Evolutionary conservation across 1,140 invertebrate genomes (phyloP).

Genomic region (Caenorhabditis brenneri): DNA sequence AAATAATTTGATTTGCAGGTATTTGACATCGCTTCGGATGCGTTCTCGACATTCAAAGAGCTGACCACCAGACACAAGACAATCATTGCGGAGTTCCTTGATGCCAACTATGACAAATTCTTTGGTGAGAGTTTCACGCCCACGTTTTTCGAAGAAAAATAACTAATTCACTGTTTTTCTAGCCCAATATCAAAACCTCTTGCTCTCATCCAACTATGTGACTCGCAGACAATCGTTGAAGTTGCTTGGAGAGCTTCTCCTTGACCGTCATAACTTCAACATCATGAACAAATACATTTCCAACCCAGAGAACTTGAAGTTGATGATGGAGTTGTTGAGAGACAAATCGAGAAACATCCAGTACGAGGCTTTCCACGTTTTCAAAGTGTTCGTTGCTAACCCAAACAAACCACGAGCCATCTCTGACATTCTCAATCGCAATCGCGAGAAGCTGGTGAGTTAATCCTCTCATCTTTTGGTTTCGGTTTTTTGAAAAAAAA

Average conservation of each 20-base stretch:
- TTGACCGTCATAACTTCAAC: slow-evolving; percentile 98
- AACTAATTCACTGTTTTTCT: not conserved
- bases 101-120: slow-evolving; percentile 97
- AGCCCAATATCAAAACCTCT: slow-evolving; percentile 88
- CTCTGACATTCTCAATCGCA: slow-evolving; percentile 93
- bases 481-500: not conserved
- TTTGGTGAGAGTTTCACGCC: slow-evolving; percentile 76
- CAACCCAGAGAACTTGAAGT: slow-evolving; percentile 96
- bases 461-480: not conserved
- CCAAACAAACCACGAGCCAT: slow-evolving; percentile 99
- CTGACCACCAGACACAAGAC: slow-evolving; percentile 97
- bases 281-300: slow-evolving; percentile 98
- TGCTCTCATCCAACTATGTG: slow-evolving; percentile 98
- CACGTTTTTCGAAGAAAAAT: not conserved
- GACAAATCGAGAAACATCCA: slow-evolving; percentile 99
- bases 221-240: slow-evolving; percentile 94
- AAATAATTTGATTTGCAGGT: slow-evolving; percentile 74
- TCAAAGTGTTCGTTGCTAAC: slow-evolving; percentile 99
- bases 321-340: slow-evolving; percentile 99
- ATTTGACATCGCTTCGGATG: slow-evolving; percentile 99
- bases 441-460: slow-evolving; percentile 94
- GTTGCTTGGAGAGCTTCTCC: slow-evolving; percentile 89
- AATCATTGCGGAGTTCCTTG: slow-evolving; percentile 95
- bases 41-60: slow-evolving; percentile 99
- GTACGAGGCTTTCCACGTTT: slow-evolving; percentile 99